phyloP scores from a whole-genome alignment of 2,888 invertebrate species.

The Andrena trimmerana region DNA sequence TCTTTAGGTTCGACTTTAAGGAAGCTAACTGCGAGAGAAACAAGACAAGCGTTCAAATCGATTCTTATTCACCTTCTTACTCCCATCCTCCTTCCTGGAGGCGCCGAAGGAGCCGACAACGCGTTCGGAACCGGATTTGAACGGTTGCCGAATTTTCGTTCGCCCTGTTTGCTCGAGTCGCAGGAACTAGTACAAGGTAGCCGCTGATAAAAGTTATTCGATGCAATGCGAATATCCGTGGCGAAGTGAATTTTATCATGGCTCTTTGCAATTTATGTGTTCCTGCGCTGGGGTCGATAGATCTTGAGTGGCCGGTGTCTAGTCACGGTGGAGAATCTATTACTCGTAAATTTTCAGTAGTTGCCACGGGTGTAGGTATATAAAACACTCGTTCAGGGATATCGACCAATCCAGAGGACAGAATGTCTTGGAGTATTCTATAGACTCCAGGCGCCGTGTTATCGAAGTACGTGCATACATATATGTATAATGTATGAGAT shows the following conservation, averaged over 20 bases:
- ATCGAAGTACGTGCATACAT: too few species aligned
- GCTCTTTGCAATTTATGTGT: slow-evolving; percentile 42
- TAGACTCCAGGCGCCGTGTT: background rate
- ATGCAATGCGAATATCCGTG: slow-evolving; percentile 21
- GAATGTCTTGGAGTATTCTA: slow-evolving; percentile 1
- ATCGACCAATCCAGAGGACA: slow-evolving; percentile 10
- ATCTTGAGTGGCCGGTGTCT: slow-evolving; percentile 39
- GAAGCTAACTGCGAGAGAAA: background rate
- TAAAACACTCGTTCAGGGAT: slow-evolving; percentile 14
- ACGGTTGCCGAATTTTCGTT: slow-evolving; percentile 22
- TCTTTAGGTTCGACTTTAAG: background rate
- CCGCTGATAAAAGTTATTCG: slow-evolving; percentile 15
- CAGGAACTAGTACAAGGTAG: slow-evolving; percentile 24
- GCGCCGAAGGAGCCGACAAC: too few species aligned
- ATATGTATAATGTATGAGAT: too few species aligned
- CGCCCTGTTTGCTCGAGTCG: slow-evolving; percentile 10
- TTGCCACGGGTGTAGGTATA: background rate
- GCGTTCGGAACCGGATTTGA: background rate
- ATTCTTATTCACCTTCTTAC: background rate
- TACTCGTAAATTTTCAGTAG: slow-evolving; percentile 49
- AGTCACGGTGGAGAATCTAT: slow-evolving; percentile 42
- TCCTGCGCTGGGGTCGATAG: slow-evolving; percentile 41
- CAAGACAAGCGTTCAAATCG: slow-evolving; percentile 1
- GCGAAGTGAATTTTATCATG: slow-evolving; percentile 36
- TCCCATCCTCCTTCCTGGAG: too few species aligned